These are phyloP conservation scores for Drosophila kanekoi DNA, from an alignment of 2,888 invertebrate genomes.

Conservation along the genomic window DNA sequence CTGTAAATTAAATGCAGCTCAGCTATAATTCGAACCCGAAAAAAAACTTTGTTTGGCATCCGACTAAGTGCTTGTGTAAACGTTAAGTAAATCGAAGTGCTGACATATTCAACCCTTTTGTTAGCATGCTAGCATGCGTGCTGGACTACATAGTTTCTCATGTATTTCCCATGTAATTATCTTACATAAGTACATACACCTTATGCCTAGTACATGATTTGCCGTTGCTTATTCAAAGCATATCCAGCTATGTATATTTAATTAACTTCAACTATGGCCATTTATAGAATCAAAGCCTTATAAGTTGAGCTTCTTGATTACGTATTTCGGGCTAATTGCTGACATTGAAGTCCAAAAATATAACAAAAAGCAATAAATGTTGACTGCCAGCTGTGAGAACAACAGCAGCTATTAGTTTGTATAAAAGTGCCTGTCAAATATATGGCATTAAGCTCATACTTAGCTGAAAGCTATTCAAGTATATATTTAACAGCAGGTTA, in stretches of 20 bases:
- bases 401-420: constrained; percentile 3
- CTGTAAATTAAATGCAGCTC: constrained; percentile 59
- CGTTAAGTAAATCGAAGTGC: constrained; percentile 13
- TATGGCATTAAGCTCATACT: too few relatives aligned
- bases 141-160: background rate
- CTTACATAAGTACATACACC: too few relatives aligned
- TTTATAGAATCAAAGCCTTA: background rate
- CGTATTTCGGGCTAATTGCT: background rate
- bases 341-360: background rate
- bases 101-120: constrained; percentile 1
- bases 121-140: background rate
- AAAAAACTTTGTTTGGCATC: constrained; percentile 19
- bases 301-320: background rate
- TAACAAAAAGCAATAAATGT: background rate
- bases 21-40: constrained; percentile 34
- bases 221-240: background rate
- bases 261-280: constrained; percentile 6
- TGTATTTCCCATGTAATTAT: background rate
- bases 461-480: too few relatives aligned
- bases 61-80: constrained; percentile 36
- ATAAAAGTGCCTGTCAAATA: too few relatives aligned
- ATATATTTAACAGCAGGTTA: background rate
- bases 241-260: background rate
- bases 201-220: background rate
- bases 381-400: background rate